These are phyloP conservation scores for Forficula auricularia DNA, from an alignment of 1,140 invertebrate genomes.

Conservation along the genomic window DNA sequence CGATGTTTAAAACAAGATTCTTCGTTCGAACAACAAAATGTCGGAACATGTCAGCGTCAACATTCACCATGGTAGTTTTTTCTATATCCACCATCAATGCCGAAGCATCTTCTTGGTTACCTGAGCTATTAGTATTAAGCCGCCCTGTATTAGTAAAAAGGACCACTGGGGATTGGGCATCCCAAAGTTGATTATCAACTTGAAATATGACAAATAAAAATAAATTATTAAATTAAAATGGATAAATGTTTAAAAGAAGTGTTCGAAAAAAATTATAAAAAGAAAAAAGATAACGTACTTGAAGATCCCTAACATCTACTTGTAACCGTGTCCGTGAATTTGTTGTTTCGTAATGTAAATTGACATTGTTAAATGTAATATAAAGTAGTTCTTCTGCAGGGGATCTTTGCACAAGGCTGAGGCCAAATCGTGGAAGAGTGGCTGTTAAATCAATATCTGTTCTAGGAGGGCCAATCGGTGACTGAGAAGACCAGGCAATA, in stretches of 20 bases:
- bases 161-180: slow-evolving; percentile 65
- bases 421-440: slow-evolving; percentile 38
- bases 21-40: slow-evolving; percentile 67
- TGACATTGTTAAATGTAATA: slow-evolving; percentile 51
- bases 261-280: too few species aligned
- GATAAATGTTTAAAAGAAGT: too few species aligned
- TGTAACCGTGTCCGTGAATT: slow-evolving; percentile 41
- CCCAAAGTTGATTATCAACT: slow-evolving; percentile 59
- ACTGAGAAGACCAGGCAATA: too few species aligned
- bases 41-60: slow-evolving; percentile 30
- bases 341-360: slow-evolving; percentile 42
- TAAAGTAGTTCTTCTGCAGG: slow-evolving; percentile 77
- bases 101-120: neutral
- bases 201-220: slow-evolving; percentile 8
- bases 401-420: slow-evolving; percentile 64
- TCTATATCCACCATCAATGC: neutral
- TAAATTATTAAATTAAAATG: slow-evolving; percentile 5
- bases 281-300: slow-evolving; percentile 40
- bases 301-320: slow-evolving; percentile 58
- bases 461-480: too few species aligned
- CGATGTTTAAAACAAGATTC: slow-evolving; percentile 67
- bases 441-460: slow-evolving; percentile 11
- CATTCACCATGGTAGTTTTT: neutral
- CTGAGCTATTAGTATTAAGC: neutral
- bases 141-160: slow-evolving; percentile 40